Conservation (phyloP, 2,113 vertebrate genomes). For the Aegotheles bennettii region DNA sequence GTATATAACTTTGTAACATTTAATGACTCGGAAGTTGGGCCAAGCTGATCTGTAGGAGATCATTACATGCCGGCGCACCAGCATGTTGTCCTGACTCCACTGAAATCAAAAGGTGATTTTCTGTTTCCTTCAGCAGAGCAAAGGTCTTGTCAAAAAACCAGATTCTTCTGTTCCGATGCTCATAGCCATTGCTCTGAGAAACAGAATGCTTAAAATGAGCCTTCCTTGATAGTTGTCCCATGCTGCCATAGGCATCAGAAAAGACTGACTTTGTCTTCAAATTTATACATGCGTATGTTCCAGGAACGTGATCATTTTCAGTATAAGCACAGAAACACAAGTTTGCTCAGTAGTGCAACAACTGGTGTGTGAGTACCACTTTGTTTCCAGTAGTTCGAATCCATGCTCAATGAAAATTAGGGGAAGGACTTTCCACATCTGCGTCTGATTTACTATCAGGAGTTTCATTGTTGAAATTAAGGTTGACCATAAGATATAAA, state of each 20-base stretch:
- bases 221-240: neutral
- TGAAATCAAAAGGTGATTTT: neutral
- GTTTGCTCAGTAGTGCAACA: rapidly evolving
- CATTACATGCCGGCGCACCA: neutral
- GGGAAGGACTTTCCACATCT: neutral
- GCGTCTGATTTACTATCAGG: neutral
- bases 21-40: neutral
- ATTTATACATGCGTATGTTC: rapidly evolving
- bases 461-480: neutral
- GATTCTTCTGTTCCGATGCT: neutral
- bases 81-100: neutral
- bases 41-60: neutral
- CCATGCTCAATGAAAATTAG: neutral
- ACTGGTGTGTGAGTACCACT: neutral
- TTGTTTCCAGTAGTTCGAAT: neutral
- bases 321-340: neutral
- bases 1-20: neutral
- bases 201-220: neutral
- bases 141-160: neutral
- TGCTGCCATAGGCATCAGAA: neutral
- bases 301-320: neutral
- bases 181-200: neutral
- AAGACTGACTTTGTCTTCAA: neutral
- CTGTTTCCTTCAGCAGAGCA: neutral
- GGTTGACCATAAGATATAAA: neutral